These are phyloP conservation scores for Acromyrmex charruanus DNA, from an alignment of 1,140 invertebrate genomes.

Conservation along the genomic window DNA sequence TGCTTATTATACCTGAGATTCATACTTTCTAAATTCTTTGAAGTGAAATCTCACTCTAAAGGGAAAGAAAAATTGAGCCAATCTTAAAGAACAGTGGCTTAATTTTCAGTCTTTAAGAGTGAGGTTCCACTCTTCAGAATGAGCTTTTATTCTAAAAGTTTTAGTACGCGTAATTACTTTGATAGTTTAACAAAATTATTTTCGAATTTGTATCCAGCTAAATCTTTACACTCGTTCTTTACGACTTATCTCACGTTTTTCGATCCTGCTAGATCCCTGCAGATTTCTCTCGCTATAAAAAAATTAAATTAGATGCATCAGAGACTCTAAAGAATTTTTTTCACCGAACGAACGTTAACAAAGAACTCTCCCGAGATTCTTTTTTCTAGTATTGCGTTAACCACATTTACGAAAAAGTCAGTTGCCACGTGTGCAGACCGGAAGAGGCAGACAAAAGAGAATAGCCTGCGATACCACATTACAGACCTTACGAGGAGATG, in stretches of 20 bases:
- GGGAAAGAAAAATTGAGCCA: too few species aligned
- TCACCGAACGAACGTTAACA: not conserved
- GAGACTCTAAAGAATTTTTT: not conserved
- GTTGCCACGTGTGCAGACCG: not conserved
- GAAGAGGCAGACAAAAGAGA: not conserved
- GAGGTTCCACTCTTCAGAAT: too few species aligned
- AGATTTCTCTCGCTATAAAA: not conserved
- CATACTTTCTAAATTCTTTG: too few species aligned
- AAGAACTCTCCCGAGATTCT: not conserved
- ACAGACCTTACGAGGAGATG: not conserved
- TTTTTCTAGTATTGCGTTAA: not conserved
- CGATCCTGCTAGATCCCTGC: not conserved
- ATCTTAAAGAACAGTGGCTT: too few species aligned
- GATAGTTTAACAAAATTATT: too few species aligned
- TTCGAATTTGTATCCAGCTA: too few species aligned
- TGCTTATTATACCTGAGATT: too few species aligned
- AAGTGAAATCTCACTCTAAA: too few species aligned
- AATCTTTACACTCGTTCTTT: too few species aligned
- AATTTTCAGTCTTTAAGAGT: too few species aligned
- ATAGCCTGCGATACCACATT: not conserved
- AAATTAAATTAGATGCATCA: not conserved
- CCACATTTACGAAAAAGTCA: conserved; percentile 31
- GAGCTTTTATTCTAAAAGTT: too few species aligned
- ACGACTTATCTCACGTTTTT: not conserved
- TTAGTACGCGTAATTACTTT: too few species aligned